Conservation (phyloP, 2,113 vertebrate species). For the Pelmatolapia mariae region DNA sequence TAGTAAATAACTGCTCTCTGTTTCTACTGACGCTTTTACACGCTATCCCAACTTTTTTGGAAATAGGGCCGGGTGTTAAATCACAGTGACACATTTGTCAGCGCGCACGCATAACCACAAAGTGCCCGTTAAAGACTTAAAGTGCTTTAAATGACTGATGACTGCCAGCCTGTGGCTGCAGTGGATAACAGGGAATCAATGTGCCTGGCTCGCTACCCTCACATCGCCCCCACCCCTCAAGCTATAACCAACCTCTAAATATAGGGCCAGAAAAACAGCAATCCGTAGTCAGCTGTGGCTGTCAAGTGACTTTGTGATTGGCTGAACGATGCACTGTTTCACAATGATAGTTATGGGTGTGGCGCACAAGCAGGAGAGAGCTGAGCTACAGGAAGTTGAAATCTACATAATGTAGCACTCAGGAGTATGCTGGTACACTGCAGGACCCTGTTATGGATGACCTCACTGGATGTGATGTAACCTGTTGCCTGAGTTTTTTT, state of each 20-base stretch:
- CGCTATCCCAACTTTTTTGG: not conserved
- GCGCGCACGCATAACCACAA: not conserved
- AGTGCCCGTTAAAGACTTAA: slow-evolving; percentile 14
- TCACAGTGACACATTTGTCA: slow-evolving; percentile 7
- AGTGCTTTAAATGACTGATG: slow-evolving; percentile 29
- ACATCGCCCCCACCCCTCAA: not conserved
- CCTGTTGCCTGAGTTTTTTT: not conserved
- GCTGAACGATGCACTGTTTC: not conserved
- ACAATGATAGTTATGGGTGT: slow-evolving; percentile 10
- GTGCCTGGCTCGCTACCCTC: not conserved
- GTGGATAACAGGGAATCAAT: slow-evolving; percentile 42
- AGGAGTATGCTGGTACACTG: not conserved
- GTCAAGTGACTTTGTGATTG: slow-evolving; percentile 4
- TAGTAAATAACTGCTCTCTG: not conserved
- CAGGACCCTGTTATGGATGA: not conserved
- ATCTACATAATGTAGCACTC: not conserved
- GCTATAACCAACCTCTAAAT: slow-evolving; percentile 39
- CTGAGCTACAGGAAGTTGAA: not conserved
- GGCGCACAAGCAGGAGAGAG: not conserved
- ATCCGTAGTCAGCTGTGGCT: not conserved
- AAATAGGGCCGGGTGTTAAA: not conserved
- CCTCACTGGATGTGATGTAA: not conserved
- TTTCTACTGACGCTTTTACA: not conserved
- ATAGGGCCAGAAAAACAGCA: slow-evolving; percentile 30
- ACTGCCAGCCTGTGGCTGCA: slow-evolving; percentile 5